Conservation (phyloP, 2,113 vertebrate genomes). For the Oenanthe melanoleuca region DNA sequence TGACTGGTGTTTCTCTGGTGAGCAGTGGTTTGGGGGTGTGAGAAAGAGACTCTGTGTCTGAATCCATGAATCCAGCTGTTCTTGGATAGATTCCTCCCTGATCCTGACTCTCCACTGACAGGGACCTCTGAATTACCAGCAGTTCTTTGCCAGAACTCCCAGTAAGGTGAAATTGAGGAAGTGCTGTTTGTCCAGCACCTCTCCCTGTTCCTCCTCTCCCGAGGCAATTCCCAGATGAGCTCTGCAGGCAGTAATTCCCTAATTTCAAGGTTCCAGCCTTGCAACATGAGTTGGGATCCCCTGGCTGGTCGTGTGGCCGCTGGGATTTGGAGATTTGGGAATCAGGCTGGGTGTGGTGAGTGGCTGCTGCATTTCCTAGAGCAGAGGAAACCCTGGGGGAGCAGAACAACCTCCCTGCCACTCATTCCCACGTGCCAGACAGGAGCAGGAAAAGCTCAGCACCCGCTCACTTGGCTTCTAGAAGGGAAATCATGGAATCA, state of each 20-base stretch:
- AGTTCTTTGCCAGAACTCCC: background rate
- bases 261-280: background rate
- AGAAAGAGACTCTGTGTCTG: background rate
- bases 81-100: background rate
- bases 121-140: fast-evolving
- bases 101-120: background rate
- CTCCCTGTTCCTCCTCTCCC: fast-evolving
- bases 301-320: background rate
- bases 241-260: fast-evolving
- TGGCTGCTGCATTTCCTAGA: background rate
- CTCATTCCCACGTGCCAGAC: background rate
- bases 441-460: background rate
- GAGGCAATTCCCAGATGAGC: background rate
- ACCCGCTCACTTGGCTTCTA: background rate
- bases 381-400: background rate
- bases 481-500: background rate
- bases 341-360: background rate
- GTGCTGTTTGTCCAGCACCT: background rate
- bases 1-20: fast-evolving
- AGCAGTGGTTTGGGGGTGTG: background rate
- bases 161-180: background rate
- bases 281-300: background rate
- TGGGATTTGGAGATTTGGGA: background rate
- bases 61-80: background rate
- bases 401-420: background rate